Conservation (phyloP, 2,888 invertebrate species). For the Clistopyga incitator region DNA sequence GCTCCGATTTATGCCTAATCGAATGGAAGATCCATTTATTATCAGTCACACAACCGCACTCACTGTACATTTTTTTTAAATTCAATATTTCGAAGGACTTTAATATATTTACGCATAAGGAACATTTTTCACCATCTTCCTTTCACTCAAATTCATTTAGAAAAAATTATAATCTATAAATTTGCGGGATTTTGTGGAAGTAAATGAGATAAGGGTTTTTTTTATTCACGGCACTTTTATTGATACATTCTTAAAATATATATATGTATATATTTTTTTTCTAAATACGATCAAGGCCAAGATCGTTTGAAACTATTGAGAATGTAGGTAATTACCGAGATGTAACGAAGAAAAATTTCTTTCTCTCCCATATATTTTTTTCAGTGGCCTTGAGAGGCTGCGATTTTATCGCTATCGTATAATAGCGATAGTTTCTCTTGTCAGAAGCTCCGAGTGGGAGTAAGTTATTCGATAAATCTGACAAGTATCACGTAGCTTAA, state of each 20-base stretch:
- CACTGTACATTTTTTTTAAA: constrained; percentile 13
- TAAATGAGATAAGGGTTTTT: no score
- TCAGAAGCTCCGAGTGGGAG: constrained; percentile 16
- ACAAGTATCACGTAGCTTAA: constrained; percentile 39
- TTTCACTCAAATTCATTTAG: no score
- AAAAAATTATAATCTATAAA: no score
- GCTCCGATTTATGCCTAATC: constrained; percentile 58
- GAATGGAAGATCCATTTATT: constrained; percentile 58
- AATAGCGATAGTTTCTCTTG: constrained; percentile 28
- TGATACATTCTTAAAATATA: no score
- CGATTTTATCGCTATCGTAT: background rate
- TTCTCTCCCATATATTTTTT: constrained; percentile 25
- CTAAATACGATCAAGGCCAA: background rate
- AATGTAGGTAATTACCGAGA: background rate
- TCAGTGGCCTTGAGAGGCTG: constrained; percentile 10
- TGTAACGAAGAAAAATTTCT: constrained; percentile 21
- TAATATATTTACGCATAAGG: no score
- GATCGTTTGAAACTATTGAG: constrained; percentile 9
- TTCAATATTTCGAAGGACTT: no score
- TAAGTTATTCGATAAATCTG: constrained; percentile 52
- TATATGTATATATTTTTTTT: background rate
- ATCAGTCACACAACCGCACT: constrained; percentile 39
- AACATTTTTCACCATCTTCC: no score
- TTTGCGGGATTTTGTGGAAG: no score
- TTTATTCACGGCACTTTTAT: no score